A percentile compares a stretch with the other conserved stretches of the same genome.
Evolutionary conservation across 1,140 invertebrate genomes (phyloP).

Genomic region (Ctenoplectra terminalis): DNA sequence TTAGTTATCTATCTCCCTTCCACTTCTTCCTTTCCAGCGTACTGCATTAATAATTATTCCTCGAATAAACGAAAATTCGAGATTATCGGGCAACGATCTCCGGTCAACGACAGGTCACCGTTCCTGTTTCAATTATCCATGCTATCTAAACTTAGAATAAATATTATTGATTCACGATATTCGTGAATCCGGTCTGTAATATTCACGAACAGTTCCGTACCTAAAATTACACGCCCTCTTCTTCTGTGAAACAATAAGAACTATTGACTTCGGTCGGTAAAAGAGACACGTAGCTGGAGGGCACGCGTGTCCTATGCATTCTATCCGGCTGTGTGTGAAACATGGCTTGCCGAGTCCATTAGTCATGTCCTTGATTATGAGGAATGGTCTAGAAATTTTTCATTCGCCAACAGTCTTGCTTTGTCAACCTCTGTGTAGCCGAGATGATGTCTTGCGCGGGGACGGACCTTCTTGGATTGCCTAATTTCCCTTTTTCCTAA

Average conservation of each 20-base stretch:
- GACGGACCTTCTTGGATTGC: constrained; percentile 2
- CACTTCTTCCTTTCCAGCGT: not conserved
- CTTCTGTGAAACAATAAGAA: constrained; percentile 28
- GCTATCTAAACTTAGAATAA: constrained; percentile 28
- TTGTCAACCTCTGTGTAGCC: constrained; percentile 40
- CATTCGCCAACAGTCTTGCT: constrained; percentile 21
- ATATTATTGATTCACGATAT: constrained; percentile 43
- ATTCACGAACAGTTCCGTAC: constrained; percentile 18
- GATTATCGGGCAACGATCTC: constrained; percentile 57
- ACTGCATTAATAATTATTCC: not conserved
- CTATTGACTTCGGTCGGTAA: constrained; percentile 42
- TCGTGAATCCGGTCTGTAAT: constrained; percentile 1
- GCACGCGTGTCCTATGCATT: constrained; percentile 31
- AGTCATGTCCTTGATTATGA: constrained; percentile 38
- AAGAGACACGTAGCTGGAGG: constrained; percentile 21
- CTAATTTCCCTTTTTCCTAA: constrained; percentile 38
- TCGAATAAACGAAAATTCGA: not conserved
- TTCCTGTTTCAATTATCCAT: constrained; percentile 57
- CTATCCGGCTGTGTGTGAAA: not conserved
- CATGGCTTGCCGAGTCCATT: constrained; percentile 10
- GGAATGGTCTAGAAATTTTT: constrained; percentile 37
- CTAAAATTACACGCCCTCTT: not conserved
- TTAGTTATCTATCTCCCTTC: not conserved
- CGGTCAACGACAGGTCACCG: constrained; percentile 27
- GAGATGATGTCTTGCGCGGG: constrained; percentile 6